Conservation (phyloP, 2,888 invertebrate genomes). For the Choreutis nemorana region DNA sequence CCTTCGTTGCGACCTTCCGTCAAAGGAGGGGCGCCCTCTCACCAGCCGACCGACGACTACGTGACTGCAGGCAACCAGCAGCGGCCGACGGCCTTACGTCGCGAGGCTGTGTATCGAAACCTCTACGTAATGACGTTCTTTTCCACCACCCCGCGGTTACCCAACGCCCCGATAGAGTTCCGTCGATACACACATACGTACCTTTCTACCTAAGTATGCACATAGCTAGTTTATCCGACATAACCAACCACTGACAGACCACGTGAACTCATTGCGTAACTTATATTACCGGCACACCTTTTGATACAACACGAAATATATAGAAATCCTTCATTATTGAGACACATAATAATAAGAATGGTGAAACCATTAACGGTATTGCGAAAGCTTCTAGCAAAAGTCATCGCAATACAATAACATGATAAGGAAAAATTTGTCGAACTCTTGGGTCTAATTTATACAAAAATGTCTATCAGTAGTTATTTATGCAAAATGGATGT, state of each 20-base stretch:
- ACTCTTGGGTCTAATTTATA: too few species aligned
- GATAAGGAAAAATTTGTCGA: too few species aligned
- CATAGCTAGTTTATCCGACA: too few species aligned
- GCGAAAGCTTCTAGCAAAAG: conserved; percentile 22
- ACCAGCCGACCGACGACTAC: conserved; percentile 52
- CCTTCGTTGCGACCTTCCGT: conserved; percentile 56
- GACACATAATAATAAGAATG: conserved; percentile 31
- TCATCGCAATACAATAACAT: too few species aligned
- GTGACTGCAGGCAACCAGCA: conserved; percentile 64
- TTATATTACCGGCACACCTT: conserved; percentile 46
- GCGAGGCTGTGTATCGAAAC: conserved; percentile 65
- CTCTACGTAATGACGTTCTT: conserved; percentile 62
- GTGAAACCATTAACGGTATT: conserved; percentile 29
- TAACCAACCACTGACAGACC: conserved; percentile 47
- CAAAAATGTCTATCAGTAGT: too few species aligned
- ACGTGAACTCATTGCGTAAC: conserved; percentile 57
- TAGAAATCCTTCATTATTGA: conserved; percentile 48
- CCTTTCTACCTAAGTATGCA: too few species aligned
- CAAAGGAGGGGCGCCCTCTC: conserved; percentile 47
- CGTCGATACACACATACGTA: conserved; percentile 51
- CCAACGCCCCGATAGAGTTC: conserved; percentile 56
- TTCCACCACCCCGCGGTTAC: conserved; percentile 57
- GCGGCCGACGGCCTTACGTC: conserved; percentile 62
- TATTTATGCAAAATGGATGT: too few species aligned
- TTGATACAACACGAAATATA: conserved; percentile 48